phyloP scores from a whole-genome alignment of 2,888 invertebrate genomes.

The Cremastinae sp. region DNA sequence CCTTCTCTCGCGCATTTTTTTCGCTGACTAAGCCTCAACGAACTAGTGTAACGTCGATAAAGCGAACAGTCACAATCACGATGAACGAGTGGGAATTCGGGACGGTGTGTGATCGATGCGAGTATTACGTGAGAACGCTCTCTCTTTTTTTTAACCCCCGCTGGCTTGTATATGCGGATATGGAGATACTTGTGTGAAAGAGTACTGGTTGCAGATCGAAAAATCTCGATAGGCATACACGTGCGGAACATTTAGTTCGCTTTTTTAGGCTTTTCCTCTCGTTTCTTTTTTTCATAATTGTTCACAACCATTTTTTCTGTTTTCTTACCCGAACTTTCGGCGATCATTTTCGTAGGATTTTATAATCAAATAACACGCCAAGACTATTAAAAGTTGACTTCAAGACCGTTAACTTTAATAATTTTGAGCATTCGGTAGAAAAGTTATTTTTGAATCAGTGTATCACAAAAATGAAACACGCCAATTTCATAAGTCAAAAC shows the following conservation, averaged over 20 bases:
- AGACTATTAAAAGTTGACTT: no score
- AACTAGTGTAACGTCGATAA: slow-evolving; percentile 35
- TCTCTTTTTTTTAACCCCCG: slow-evolving; percentile 3
- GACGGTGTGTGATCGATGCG: slow-evolving; percentile 59
- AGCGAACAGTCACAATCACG: slow-evolving; percentile 36
- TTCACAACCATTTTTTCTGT: slow-evolving; percentile 18
- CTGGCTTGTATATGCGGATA: slow-evolving; percentile 4
- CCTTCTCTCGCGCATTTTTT: slow-evolving; percentile 15
- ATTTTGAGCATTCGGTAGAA: no score
- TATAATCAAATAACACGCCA: no score
- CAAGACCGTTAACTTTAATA: no score
- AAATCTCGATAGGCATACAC: slow-evolving; percentile 44
- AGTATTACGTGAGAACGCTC: slow-evolving; percentile 56
- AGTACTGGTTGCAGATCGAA: slow-evolving; percentile 37
- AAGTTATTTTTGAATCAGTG: no score
- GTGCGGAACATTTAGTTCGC: slow-evolving; percentile 41
- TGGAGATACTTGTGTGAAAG: slow-evolving; percentile 15
- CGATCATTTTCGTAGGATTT: no score
- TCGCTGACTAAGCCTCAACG: slow-evolving; percentile 12
- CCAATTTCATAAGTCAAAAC: no score
- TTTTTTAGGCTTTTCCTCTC: not conserved
- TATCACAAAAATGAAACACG: no score
- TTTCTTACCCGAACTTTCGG: not conserved
- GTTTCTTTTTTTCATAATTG: slow-evolving; percentile 11
- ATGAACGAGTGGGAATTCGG: slow-evolving; percentile 57